Evolutionary conservation across 2,888 invertebrate species (phyloP), one percentile per base, ranked within the genome.

Genomic region (Macrophya annulata): DNA sequence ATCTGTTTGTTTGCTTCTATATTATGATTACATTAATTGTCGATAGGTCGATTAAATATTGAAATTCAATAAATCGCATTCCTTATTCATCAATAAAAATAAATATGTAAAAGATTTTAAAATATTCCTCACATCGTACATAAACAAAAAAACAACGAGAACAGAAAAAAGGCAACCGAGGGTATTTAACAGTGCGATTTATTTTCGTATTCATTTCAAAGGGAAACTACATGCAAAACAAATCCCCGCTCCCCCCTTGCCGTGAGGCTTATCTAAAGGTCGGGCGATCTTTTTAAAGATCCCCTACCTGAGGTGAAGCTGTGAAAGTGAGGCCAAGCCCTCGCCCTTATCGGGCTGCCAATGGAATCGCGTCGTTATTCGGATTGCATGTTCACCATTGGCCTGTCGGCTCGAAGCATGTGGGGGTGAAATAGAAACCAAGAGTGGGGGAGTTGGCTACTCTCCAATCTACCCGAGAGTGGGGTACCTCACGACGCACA

Each of bases 281-380:
- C 77, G 65, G 65, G 48, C 40, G 77, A 85, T 81, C 81, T 85
- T 85, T 85, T 85, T 51, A 79, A 68, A 71, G 85, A 79, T 85
- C 85, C 85, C 85, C 85, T 85, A 82, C 85, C 71, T 71, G 72
- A 15, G 37, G 81, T 31, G 82, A 85, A 55, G 84, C 76, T 40
- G 85, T 77, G 76, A 85, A 71, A 72, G 81, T 68, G 51, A 71
- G 72, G 85, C 85, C 85, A 85, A 81, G 82, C 85, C 85, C 85
- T 85, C 85, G 85, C 85, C 85, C 85, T 85, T 85, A 85, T 82
- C 51, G 15, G 79, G 8, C 72, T 15, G 31, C 85, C 85, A 85
- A 85, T 85, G 59, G 45, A 59, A 65, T 15, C 77, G 82, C 71
- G 68, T 51, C 85, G 59, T 85, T 72, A 68, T 51, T 72, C 43